These are phyloP conservation scores for Eupsittula cactorum DNA, from an alignment of 2,113 vertebrate species.

Conservation along the genomic window DNA sequence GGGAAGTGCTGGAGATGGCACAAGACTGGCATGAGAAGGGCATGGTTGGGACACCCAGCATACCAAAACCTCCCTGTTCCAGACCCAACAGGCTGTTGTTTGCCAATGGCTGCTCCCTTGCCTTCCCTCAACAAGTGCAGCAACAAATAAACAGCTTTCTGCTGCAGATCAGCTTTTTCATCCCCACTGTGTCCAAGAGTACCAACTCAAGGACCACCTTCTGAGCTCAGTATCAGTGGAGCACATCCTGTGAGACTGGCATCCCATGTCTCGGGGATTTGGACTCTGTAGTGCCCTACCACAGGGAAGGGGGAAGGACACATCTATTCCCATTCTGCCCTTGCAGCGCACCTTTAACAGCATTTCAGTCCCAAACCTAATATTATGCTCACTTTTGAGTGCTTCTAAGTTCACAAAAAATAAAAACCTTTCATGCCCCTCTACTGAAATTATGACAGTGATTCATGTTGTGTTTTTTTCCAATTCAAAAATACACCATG, in stretches of 20 bases:
- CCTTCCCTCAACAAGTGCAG: not conserved
- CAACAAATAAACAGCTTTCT: not conserved
- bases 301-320: not conserved
- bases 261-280: accelerated
- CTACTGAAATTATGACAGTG: not conserved
- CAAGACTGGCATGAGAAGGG: not conserved
- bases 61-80: not conserved
- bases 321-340: too few species aligned
- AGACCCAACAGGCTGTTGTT: not conserved
- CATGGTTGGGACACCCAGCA: accelerated
- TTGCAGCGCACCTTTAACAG: not conserved
- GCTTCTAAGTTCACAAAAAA: accelerated
- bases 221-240: not conserved
- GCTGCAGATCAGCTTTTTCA: not conserved
- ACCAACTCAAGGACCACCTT: not conserved
- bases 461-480: not conserved
- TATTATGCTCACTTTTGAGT: not conserved
- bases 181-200: accelerated
- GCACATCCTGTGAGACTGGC: accelerated
- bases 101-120: not conserved
- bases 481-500: not conserved
- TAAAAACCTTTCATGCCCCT: not conserved
- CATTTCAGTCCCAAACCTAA: not conserved
- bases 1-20: not conserved
- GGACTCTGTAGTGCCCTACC: not conserved